phyloP scores from a whole-genome alignment of 2,888 invertebrate genomes.

The Thera obeliscata region DNA sequence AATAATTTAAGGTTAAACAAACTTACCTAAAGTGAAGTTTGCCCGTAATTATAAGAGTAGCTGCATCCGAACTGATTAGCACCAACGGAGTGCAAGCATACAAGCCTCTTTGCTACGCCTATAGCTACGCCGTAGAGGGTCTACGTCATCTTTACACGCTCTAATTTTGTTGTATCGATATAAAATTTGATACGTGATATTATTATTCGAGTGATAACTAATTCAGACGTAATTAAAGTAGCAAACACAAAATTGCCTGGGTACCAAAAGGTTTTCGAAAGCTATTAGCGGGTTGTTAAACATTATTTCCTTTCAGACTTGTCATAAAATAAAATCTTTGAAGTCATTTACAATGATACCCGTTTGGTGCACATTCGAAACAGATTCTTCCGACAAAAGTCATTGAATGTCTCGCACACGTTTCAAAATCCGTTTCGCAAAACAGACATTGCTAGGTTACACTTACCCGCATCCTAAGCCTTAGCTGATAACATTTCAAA shows the following conservation, averaged over 20 bases:
- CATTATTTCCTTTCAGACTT: not conserved
- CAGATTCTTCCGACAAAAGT: no score
- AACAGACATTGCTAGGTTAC: not conserved
- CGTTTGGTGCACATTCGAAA: not conserved
- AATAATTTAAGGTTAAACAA: no score
- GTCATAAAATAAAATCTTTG: not conserved
- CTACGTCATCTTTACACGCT: constrained; percentile 1
- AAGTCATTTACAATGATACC: not conserved
- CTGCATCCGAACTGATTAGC: not conserved
- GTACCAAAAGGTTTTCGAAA: not conserved
- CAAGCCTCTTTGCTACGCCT: not conserved
- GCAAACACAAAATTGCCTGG: not conserved
- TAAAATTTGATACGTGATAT: no score
- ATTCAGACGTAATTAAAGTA: not conserved
- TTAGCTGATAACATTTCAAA: constrained; percentile 7
- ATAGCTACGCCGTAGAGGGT: constrained; percentile 15
- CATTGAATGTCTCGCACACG: not conserved
- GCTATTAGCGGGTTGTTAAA: no score
- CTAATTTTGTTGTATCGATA: no score
- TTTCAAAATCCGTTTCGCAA: not conserved
- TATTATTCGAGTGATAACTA: not conserved
- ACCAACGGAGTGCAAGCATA: not conserved
- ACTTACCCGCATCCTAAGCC: constrained; percentile 8
- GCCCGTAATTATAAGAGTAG: no score
- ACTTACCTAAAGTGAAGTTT: no score